A percentile compares a stretch with the other conserved stretches of the same genome.
These are phyloP conservation scores for Stenolophus ochropezus DNA, from an alignment of 2,888 invertebrate species.

Conservation along the genomic window DNA sequence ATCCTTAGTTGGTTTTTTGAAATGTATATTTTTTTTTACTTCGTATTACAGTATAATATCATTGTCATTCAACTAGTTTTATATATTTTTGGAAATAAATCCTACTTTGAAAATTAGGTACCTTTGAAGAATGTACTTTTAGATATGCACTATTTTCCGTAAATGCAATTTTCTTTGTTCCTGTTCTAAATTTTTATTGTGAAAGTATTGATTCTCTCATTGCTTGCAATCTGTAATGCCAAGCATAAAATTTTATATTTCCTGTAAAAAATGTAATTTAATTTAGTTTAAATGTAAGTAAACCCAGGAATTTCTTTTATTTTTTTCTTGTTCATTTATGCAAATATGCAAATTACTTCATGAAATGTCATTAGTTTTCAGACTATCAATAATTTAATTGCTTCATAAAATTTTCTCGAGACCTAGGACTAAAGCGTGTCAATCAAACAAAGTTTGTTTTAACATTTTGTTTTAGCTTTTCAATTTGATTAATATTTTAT, in stretches of 20 bases:
- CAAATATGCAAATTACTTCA: background rate
- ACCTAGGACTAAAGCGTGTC: background rate
- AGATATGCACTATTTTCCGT: background rate
- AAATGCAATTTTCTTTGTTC: constrained; percentile 8
- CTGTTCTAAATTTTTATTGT: constrained; percentile 3
- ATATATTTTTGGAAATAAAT: too few relatives aligned
- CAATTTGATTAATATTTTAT: background rate
- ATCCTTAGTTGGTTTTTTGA: too few relatives aligned
- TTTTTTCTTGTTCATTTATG: background rate
- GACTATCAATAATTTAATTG: background rate
- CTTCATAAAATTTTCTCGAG: background rate
- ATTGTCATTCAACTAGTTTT: too few relatives aligned
- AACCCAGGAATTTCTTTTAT: background rate
- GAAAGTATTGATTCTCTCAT: constrained; percentile 4
- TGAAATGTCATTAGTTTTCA: background rate
- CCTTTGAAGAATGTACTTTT: background rate
- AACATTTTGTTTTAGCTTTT: background rate
- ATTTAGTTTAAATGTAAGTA: background rate
- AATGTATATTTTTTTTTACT: background rate
- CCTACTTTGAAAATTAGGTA: background rate
- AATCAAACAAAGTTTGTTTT: background rate
- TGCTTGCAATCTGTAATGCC: constrained; percentile 4
- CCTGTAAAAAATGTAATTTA: background rate
- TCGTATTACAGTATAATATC: background rate
- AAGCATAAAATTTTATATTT: constrained; percentile 21